Evolutionary conservation across 1,140 invertebrate genomes (phyloP), one percentile per base, ranked within the genome.

Genomic region (Cryptotermes secundus): DNA sequence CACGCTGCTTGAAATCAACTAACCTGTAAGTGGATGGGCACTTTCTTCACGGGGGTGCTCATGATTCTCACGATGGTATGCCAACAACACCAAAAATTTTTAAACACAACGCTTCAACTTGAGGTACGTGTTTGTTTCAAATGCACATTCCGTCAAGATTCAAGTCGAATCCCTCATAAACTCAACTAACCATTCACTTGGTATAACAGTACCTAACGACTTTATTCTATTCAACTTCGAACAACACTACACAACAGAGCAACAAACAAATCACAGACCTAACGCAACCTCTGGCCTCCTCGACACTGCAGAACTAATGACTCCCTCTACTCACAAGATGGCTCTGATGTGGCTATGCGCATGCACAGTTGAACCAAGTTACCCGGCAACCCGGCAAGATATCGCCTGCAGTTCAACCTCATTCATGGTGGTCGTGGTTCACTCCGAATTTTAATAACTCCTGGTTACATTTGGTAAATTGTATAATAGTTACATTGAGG

Each of bases 1-100:
- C 38, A 42, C 9, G 38, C 9, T 6, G 38, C 38, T 12, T 42
- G 24, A 59, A 31, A 72, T 72, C 16, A 45, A 90, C 92, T 91
- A 90, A 97, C 96, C 94, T 98, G 96, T 87, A 98, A 92, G 91
- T 98, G 96, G 89, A 98, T 97, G 53, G 97, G 97, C 81, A 98
- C 96, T 91, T 98, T 98, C 90, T 97, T 98, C 86, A 97, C 96
- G 85, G 96, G 93, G 84, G 93, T 93, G 85, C 89, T 90, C 90
- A 91, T 90, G 87, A 90, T 88, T 59, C 34, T 19, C 12, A 72
- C 59, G 59, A 6, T 72, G 59, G 3, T 31, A 72, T n/a, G 19
- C 45, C 59, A 72, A 31, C 4, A 72, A n/a, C 26, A 72, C 6
- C 26, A 10, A 72, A 31, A n/a, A 72, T 10, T 72, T 72, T 72